Conservation (phyloP, 1,140 invertebrate genomes). For the Danaus plexippus region DNA sequence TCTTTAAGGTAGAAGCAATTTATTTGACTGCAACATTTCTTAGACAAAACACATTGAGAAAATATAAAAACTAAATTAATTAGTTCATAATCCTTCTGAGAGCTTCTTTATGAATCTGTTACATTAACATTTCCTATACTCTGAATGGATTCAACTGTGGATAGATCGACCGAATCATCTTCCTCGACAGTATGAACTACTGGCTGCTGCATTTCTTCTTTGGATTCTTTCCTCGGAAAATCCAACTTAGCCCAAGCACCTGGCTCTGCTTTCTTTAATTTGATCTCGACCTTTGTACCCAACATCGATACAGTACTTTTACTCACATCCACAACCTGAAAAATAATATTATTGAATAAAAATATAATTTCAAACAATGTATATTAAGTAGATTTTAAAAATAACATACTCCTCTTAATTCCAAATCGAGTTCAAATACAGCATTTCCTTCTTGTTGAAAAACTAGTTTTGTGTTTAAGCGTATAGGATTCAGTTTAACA, state of each 20-base stretch:
- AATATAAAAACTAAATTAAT: too few relatives aligned
- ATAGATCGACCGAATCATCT: slow-evolving; percentile 68
- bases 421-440: slow-evolving; percentile 84
- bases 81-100: too few relatives aligned
- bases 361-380: too few relatives aligned
- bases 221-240: slow-evolving; percentile 70
- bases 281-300: slow-evolving; percentile 96
- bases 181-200: slow-evolving; percentile 37
- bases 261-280: slow-evolving; percentile 88
- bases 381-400: slow-evolving; percentile 8
- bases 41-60: too few relatives aligned
- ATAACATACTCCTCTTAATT: slow-evolving; percentile 86
- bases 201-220: slow-evolving; percentile 34
- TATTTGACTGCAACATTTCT: too few relatives aligned
- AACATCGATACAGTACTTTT: slow-evolving; percentile 84
- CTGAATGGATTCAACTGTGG: slow-evolving; percentile 59
- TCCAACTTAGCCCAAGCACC: slow-evolving; percentile 86
- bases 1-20: too few relatives aligned
- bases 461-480: slow-evolving; percentile 81
- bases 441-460: slow-evolving; percentile 85
- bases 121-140: slow-evolving; percentile 60
- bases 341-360: slow-evolving; percentile 9
- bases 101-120: slow-evolving; percentile 27
- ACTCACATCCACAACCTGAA: slow-evolving; percentile 79
- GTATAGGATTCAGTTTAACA: slow-evolving; percentile 89